Evolutionary conservation across 2,797 vertebrate genomes (phyloP).

Genomic region (Cyclura pinguis): DNA sequence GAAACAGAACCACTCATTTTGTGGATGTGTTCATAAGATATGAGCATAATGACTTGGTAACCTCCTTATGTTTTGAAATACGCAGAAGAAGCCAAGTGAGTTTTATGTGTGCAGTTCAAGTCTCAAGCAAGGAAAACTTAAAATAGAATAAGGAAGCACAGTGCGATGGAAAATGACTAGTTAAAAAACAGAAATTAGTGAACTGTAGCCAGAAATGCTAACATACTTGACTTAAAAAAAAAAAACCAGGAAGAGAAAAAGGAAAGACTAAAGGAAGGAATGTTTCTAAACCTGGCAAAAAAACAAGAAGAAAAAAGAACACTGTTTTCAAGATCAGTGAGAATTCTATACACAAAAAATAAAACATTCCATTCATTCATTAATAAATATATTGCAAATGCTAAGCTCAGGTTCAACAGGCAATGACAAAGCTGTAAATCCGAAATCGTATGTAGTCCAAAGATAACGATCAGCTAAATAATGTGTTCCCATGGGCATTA

Average conservation of each 20-base stretch:
- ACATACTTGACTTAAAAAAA: neutral
- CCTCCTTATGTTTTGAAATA: neutral
- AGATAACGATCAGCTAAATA: neutral
- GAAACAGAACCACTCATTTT: neutral
- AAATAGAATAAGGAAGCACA: neutral
- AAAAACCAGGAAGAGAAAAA: neutral
- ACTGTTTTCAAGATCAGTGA: neutral
- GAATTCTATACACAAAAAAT: neutral
- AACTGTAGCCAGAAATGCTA: neutral
- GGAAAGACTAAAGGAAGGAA: neutral
- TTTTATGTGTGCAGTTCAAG: neutral
- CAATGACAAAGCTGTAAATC: neutral
- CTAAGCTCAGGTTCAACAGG: neutral
- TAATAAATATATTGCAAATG: neutral
- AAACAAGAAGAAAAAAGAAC: neutral
- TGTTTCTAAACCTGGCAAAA: neutral
- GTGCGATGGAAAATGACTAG: neutral
- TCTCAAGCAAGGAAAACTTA: neutral
- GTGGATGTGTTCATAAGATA: neutral
- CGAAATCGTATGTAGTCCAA: neutral
- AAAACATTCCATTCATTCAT: neutral
- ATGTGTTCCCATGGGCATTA: slow-evolving; percentile 24
- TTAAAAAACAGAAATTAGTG: neutral
- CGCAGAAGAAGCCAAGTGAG: neutral
- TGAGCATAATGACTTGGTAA: neutral